Evolutionary conservation across 2,797 vertebrate genomes (phyloP).

Genomic region (Limnodromus scolopaceus): DNA sequence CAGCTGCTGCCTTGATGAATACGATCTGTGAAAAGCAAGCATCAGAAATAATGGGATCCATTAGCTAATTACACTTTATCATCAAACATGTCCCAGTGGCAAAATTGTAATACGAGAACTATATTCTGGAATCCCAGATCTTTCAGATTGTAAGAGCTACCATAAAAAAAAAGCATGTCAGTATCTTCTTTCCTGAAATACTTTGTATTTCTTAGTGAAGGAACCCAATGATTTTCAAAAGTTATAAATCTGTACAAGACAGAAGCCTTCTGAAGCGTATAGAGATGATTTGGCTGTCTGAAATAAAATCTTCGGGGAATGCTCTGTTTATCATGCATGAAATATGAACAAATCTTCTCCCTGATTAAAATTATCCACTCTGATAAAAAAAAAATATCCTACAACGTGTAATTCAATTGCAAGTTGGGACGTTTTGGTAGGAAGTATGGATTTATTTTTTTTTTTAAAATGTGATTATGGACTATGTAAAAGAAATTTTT

Average conservation of each 20-base stretch:
- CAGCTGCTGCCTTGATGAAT: conserved; percentile 37
- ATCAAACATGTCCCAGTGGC: conserved; percentile 5
- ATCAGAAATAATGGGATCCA: conserved; percentile 42
- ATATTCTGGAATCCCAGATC: background rate
- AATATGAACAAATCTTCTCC: background rate
- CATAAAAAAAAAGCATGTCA: background rate
- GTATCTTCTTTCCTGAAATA: background rate
- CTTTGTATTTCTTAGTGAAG: background rate
- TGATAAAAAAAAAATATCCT: background rate
- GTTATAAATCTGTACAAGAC: background rate
- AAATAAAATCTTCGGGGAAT: background rate
- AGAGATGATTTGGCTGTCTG: background rate
- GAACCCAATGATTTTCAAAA: background rate
- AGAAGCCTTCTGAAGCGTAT: background rate
- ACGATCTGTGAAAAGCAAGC: conserved; percentile 10
- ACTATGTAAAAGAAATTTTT: background rate
- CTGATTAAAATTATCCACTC: background rate
- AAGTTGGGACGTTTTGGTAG: background rate
- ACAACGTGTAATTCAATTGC: background rate
- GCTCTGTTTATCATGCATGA: background rate
- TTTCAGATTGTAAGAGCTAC: background rate
- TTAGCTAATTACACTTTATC: conserved; percentile 49
- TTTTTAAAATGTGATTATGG: background rate
- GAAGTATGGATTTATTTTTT: background rate
- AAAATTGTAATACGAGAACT: conserved; percentile 21